Conservation (phyloP, 2,113 vertebrate genomes). For the Potamarius usumacintae region DNA sequence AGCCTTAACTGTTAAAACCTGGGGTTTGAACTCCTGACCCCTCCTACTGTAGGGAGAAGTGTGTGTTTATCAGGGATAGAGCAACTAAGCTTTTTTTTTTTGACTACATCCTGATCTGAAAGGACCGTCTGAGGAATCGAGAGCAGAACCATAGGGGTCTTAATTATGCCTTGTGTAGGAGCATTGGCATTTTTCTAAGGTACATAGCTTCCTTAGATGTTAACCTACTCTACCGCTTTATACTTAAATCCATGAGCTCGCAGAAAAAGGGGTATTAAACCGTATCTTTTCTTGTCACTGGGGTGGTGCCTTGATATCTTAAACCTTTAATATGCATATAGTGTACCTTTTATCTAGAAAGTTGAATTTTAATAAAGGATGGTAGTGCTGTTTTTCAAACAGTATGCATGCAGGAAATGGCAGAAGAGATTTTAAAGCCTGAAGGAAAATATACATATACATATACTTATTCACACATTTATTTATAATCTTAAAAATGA, state of each 20-base stretch:
- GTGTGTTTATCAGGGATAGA: slow-evolving; percentile 67
- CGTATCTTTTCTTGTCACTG: background rate
- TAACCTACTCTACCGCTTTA: slow-evolving; percentile 7
- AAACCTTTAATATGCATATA: background rate
- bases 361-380: background rate
- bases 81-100: slow-evolving; percentile 16
- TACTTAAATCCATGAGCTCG: background rate
- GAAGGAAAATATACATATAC: background rate
- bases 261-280: background rate
- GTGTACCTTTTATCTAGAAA: background rate
- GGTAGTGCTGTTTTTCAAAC: too few species aligned
- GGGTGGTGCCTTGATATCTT: too few species aligned
- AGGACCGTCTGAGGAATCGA: slow-evolving; percentile 49
- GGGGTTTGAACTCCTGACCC: slow-evolving; percentile 75
- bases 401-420: background rate
- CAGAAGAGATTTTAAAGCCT: slow-evolving; percentile 1
- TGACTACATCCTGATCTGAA: slow-evolving; percentile 54
- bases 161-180: slow-evolving; percentile 8
- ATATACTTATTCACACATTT: slow-evolving; percentile 19
- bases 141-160: slow-evolving; percentile 11
- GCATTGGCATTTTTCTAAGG: slow-evolving; percentile 18
- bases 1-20: slow-evolving; percentile 74
- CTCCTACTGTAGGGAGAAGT: slow-evolving; percentile 68
- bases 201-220: background rate
- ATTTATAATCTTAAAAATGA: slow-evolving; percentile 54